Base-by-base conservation (phyloP, 2,797 vertebrate genomes). In the Chiloscyllium punctatum region DNA sequence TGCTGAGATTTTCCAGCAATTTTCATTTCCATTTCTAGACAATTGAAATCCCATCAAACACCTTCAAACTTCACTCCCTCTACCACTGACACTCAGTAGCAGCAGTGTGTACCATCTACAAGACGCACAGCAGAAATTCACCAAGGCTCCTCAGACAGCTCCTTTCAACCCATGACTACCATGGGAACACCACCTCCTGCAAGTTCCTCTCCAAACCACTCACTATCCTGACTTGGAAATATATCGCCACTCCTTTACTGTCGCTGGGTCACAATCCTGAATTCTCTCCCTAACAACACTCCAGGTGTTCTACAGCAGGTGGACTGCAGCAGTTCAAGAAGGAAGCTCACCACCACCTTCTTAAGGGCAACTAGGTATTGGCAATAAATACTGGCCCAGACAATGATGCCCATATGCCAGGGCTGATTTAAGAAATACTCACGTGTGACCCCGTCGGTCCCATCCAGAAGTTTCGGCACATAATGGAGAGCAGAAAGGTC, bases 401-500 rank as follows among this genome's bases (percentile, higher is more conserved):
- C 30, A 77, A 13, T 11, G 72, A 77, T 2, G 8, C 72, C 30
- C 72, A 74, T 3, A 33, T n/a, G 8, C 30, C 72, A 77, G 72
- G 30, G 33, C 13, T 33, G 25, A 62, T 33, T 33, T 77, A 77
- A 33, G 2, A 77, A 77, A 77, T 33, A 97, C 99, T 98, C 97
- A 99, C 99, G 98, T 97, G 98, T 98, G 96, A 98, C 97, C 21
- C 98, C 98, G 95, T 99, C 99, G 3, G 98, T 97, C 95, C 97
- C 98, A 62, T 99, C 99, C 72, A 96, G 97, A 0, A 97, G 97
- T 97, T 98, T 99, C 96, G 97, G 98, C 96, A 98, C 97, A 97
- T 98, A 98, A 97, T 98, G 98, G 27, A 90, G 92, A 74, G 97
- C 97, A 1, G 99, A 98, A 96, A 99, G 98, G 97, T 99, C 99